phyloP scores from a whole-genome alignment of 92 coral and sea anemone species.

The Chrysogorgia sp. region DNA sequence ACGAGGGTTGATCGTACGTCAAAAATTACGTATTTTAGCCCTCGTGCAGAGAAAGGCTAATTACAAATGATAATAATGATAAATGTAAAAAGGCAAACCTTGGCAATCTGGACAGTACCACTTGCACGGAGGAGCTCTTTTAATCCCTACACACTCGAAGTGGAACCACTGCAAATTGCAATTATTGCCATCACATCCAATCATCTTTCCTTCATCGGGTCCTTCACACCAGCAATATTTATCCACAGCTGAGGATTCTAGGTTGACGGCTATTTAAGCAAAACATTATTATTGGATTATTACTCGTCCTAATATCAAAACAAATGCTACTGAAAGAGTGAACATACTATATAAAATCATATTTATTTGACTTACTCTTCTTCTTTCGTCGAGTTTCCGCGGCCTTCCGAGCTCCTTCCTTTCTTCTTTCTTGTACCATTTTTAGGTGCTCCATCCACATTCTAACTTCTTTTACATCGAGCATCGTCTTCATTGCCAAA shows the following conservation, averaged over 20 bases:
- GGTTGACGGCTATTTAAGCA: slow-evolving; percentile 13
- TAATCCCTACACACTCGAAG: slow-evolving; percentile 47
- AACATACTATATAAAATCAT: slow-evolving; percentile 6
- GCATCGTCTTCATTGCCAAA: slow-evolving; percentile 13
- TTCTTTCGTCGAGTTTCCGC: slow-evolving; percentile 21
- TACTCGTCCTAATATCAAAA: slow-evolving; percentile 8
- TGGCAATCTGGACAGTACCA: slow-evolving; percentile 44
- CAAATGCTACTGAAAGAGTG: slow-evolving; percentile 23
- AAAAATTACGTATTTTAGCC: too few species aligned
- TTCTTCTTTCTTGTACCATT: slow-evolving; percentile 20
- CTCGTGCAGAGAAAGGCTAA: too few species aligned
- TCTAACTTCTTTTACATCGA: slow-evolving; percentile 3
- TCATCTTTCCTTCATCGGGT: slow-evolving; percentile 27
- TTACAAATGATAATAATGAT: too few species aligned
- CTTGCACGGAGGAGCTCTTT: slow-evolving; percentile 37
- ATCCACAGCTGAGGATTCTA: too few species aligned
- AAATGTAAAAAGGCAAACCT: too few species aligned
- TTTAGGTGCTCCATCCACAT: slow-evolving; percentile 20
- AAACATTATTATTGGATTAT: slow-evolving; percentile 8
- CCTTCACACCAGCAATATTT: too few species aligned
- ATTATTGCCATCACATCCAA: slow-evolving; percentile 35
- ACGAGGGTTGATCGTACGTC: too few species aligned
- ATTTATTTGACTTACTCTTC: slow-evolving; percentile 1
- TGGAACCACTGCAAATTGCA: slow-evolving; percentile 42
- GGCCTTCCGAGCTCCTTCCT: slow-evolving; percentile 17